Evolutionary conservation across 2,888 invertebrate species (phyloP).

Genomic region (Nymphalis polychloros): DNA sequence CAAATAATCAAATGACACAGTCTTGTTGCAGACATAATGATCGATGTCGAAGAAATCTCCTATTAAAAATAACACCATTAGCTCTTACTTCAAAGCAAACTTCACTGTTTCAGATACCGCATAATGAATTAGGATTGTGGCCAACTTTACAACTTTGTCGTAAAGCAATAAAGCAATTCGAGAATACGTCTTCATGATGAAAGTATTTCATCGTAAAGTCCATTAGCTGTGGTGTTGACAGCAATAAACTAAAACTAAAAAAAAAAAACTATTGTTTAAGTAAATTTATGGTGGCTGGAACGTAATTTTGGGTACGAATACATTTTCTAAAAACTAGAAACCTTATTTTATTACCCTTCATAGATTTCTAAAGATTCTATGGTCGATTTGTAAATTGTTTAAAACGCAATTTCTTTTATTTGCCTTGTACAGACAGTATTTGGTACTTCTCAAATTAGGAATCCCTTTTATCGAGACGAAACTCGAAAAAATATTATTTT

Average conservation of each 20-base stretch:
- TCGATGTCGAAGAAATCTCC: background rate
- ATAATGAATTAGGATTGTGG: slow-evolving; percentile 8
- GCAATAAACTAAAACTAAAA: slow-evolving; percentile 52
- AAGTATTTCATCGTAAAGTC: slow-evolving; percentile 23
- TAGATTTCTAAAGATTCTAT: slow-evolving; percentile 59
- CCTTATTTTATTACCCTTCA: slow-evolving; percentile 60
- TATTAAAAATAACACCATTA: background rate
- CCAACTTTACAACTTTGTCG: slow-evolving; percentile 4
- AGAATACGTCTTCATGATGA: slow-evolving; percentile 17
- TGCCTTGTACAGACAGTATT: background rate
- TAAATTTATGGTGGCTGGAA: slow-evolving; percentile 67
- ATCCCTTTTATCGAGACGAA: slow-evolving; percentile 2
- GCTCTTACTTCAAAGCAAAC: background rate
- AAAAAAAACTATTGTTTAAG: slow-evolving; percentile 60
- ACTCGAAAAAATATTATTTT: background rate
- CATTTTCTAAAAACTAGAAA: slow-evolving; percentile 57
- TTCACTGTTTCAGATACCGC: background rate
- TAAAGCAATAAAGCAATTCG: slow-evolving; percentile 26
- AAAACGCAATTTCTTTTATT: slow-evolving; percentile 3
- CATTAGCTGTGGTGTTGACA: slow-evolving; percentile 63
- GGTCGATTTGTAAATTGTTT: slow-evolving; percentile 27
- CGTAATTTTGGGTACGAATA: slow-evolving; percentile 66
- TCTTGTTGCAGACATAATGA: too few relatives aligned
- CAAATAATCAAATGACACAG: background rate
- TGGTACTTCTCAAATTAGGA: background rate